phyloP scores from a whole-genome alignment of 1,140 invertebrate genomes.

The Leptestheria dahalacensis region DNA sequence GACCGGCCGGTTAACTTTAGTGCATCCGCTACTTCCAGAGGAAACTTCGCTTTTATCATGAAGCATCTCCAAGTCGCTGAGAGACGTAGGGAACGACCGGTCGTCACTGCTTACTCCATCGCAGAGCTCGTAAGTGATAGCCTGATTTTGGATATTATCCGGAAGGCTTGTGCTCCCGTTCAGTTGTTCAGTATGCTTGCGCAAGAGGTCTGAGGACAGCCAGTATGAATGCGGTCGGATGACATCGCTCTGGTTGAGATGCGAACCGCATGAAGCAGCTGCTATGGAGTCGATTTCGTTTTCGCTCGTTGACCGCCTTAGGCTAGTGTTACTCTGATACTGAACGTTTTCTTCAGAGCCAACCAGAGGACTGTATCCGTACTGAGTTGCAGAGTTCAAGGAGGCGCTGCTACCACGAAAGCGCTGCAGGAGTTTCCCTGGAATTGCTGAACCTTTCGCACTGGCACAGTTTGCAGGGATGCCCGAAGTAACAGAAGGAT shows the following conservation, averaged over 20 bases:
- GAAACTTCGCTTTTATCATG: neutral
- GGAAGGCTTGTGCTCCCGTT: neutral
- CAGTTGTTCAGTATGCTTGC: slow-evolving; percentile 7
- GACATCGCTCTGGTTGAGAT: slow-evolving; percentile 1
- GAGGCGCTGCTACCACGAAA: slow-evolving; percentile 14
- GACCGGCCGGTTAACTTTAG: neutral
- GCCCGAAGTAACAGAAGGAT: neutral
- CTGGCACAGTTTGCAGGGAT: too few relatives aligned
- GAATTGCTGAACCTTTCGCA: neutral
- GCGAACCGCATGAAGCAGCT: neutral
- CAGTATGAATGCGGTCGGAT: slow-evolving; percentile 1
- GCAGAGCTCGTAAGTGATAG: neutral
- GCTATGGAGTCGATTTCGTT: slow-evolving; percentile 13
- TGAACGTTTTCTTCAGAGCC: slow-evolving; percentile 10
- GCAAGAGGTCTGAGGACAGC: slow-evolving; percentile 9
- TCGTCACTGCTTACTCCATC: slow-evolving; percentile 5
- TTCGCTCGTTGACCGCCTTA: neutral
- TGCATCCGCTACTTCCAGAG: neutral
- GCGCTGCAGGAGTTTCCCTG: slow-evolving; percentile 7
- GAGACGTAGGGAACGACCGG: slow-evolving; percentile 4
- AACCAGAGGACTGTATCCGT: slow-evolving; percentile 16
- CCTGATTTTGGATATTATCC: neutral
- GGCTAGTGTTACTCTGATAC: neutral
- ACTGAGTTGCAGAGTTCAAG: slow-evolving; percentile 12
- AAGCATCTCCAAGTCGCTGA: slow-evolving; percentile 7